Evolutionary conservation across 2,113 vertebrate species (phyloP).

Genomic region (Poecilia latipinna): DNA sequence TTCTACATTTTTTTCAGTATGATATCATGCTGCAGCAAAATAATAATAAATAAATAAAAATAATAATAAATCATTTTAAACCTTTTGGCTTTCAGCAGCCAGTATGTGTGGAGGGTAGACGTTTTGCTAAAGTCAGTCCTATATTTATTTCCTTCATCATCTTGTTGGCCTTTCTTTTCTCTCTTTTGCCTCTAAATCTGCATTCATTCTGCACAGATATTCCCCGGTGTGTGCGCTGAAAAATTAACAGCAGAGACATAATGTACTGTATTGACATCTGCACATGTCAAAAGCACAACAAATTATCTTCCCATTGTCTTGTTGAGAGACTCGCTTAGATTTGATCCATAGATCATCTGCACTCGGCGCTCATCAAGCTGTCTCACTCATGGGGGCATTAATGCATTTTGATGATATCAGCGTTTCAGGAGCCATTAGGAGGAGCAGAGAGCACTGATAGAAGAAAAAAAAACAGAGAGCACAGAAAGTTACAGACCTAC

Average conservation of each 20-base stretch:
- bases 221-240: conserved; percentile 34
- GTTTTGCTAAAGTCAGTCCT: not conserved
- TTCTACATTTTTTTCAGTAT: too few relatives aligned
- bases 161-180: not conserved
- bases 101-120: too few relatives aligned
- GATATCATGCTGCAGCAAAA: too few relatives aligned
- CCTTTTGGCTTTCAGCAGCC: too few relatives aligned
- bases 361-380: conserved; percentile 60
- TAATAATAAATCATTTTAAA: too few relatives aligned
- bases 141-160: not conserved
- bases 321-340: too few relatives aligned
- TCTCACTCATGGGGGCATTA: conserved; percentile 73
- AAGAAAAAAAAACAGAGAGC: conserved; percentile 39
- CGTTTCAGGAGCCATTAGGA: conserved; percentile 78
- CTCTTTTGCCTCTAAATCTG: not conserved
- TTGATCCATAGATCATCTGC: not conserved
- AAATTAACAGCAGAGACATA: conserved; percentile 61
- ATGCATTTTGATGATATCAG: conserved; percentile 80
- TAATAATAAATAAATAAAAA: too few relatives aligned
- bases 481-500: conserved; percentile 48
- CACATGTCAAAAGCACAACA: conserved; percentile 45
- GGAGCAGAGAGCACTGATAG: conserved; percentile 50
- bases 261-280: conserved; percentile 65
- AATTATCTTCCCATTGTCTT: too few relatives aligned
- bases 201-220: not conserved